phyloP scores from a whole-genome alignment of 1,140 invertebrate genomes.

The Hycleus phaleratus region DNA sequence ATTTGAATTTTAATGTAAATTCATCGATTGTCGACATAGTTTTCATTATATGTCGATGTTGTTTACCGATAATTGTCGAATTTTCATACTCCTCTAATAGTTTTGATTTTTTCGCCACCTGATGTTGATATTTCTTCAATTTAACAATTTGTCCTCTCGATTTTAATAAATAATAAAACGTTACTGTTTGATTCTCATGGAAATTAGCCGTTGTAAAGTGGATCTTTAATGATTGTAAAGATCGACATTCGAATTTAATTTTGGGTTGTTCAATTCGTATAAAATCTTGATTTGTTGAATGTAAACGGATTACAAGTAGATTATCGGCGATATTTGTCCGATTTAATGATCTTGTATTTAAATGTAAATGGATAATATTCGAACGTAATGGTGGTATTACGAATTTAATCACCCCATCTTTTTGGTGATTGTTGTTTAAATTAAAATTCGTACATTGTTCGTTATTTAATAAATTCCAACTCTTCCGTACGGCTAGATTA shows the following conservation, averaged over 20 bases:
- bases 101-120: constrained; percentile 18
- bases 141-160: constrained; percentile 5
- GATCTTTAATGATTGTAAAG: constrained; percentile 25
- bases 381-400: constrained; percentile 29
- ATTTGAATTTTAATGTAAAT: constrained; percentile 23
- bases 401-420: constrained; percentile 16
- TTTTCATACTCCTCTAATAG: constrained; percentile 15
- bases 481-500: constrained; percentile 34
- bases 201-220: constrained; percentile 29
- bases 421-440: constrained; percentile 14
- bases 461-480: constrained; percentile 33
- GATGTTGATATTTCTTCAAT: background rate
- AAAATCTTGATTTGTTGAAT: constrained; percentile 28
- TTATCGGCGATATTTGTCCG: constrained; percentile 21
- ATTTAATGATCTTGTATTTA: constrained; percentile 32
- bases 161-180: constrained; percentile 35
- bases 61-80: constrained; percentile 18
- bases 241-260: constrained; percentile 22
- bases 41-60: constrained; percentile 23
- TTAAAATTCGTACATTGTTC: constrained; percentile 30
- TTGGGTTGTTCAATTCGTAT: constrained; percentile 21
- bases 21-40: constrained; percentile 15
- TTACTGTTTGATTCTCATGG: constrained; percentile 23
- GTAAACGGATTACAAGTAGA: constrained; percentile 23
- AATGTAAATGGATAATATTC: constrained; percentile 29